Base-by-base conservation (phyloP, 2,113 vertebrate species). In the Callocephalon fimbriatum region DNA sequence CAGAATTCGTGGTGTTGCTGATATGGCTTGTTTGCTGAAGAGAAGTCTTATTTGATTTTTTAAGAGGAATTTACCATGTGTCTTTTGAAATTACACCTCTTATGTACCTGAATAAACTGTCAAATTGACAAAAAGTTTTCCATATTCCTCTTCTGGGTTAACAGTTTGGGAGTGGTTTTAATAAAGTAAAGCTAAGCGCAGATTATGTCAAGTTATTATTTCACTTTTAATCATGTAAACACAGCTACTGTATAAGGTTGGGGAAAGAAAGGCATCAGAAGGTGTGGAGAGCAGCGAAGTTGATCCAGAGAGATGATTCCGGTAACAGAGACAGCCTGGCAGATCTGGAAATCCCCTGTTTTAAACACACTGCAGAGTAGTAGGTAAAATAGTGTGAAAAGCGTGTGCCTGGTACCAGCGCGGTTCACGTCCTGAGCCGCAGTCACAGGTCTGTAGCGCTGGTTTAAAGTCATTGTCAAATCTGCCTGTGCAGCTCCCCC, bases 381-480 rank as follows among this genome's bases (percentile, higher is more conserved):
- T 88, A 94, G 90, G 73, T 93, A 96, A 98, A 97, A 96, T 96
- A 85, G 58, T 93, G 61, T 91, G 86, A 80, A 71, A 95, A 93
- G 79, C 86, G 27, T n/a, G 79, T 78, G 47, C 51, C 47, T 96
- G 67, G 56, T 95, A 85, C 63, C 86, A 42, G 68, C 48, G 37
- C 17, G 9, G 74, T 65, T 93, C 93, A 58, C 91, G 95, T 77
- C 94, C 98, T 79, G 96, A 95, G 95, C 95, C 95, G 90, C 88
- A 83, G 92, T 94, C 97, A 82, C 90, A 95, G 95, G 90, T 96
- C 86, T 65, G 86, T 88, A 95, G 95, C 81, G 95, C 96, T 97
- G 96, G 94, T 97, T 98, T 97, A 97, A 98, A 98, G 98, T 98
- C 98, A 98, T 98, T 98, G 98, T 98, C 98, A 98, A 97, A 98